Evolutionary conservation across 2,113 vertebrate genomes (phyloP), one percentile per base, ranked within the genome.

Genomic region (Phocoena phocoena): DNA sequence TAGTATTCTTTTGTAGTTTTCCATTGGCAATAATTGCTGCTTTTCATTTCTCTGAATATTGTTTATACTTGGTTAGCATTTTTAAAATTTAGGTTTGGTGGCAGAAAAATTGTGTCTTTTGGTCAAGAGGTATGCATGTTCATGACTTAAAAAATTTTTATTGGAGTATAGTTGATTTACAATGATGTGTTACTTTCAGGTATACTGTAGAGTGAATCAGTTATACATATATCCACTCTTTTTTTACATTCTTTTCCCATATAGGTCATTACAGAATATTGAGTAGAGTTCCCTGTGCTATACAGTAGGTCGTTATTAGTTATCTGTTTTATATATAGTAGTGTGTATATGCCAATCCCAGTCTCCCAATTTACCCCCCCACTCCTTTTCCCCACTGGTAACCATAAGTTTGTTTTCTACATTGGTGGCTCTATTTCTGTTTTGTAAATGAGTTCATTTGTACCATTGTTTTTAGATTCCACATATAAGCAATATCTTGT

Each of bases 1-100:
- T 80, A 62, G 5, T 71, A 44, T 74, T 93, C 41, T 80, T 50
- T 92, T 28, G 25, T 63, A 4, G 80, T 85, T 95, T 79, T 74
- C 65, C 25, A 20, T 18, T 74, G 79, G 33, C 63, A 53, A 47
- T 82, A 77, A 21, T 90, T 73, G n/a, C 0, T 82, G 31, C 70
- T 68, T 88, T 60, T 62, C 2, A 55, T 44, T 67, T 58, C 47
- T 63, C 67, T 28, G 26, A 86, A 33, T 83, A 14, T 74, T 50
- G 5, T 79, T 94, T 79, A 26, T 84, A 67, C 18, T 95, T 93
- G 63, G 36, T 21, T 84, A 81, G 1, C 2, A 71, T 96, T 85
- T 33, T 76, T 94, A 33, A n/a, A 67, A 65, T 93, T 97, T 53
- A 84, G 36, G 5, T 91, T 91, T 96, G 31, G 10, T 84, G 55